Evolutionary conservation across 92 coral and sea anemone species (phyloP).

Genomic region (Heteractis magnifica): DNA sequence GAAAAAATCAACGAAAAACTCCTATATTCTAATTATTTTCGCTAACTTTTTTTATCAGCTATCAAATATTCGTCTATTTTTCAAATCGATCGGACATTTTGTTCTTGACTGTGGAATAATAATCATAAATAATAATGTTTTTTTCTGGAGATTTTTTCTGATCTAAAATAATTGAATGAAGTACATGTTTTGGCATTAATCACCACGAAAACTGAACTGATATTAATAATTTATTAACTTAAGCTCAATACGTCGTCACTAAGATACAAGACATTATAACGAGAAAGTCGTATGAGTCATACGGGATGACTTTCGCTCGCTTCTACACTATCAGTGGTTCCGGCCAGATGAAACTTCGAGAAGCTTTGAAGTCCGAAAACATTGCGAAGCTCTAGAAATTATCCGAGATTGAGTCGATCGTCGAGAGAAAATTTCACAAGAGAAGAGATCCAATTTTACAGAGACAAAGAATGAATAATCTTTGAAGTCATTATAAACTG

Average conservation of each 20-base stretch:
- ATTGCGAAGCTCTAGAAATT: background rate
- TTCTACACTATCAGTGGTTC: background rate
- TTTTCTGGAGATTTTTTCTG: background rate
- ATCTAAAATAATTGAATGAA: background rate
- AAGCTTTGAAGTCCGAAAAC: background rate
- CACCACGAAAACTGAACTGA: background rate
- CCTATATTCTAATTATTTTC: no score
- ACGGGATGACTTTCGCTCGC: background rate
- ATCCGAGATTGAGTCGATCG: background rate
- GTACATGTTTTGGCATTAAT: constrained; percentile 12
- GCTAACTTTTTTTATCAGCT: no score
- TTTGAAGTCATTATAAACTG: no score
- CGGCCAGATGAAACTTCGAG: background rate
- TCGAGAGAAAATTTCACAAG: background rate
- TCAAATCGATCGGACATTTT: no score
- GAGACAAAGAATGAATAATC: no score
- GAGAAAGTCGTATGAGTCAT: background rate
- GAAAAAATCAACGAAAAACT: no score
- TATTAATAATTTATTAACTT: constrained; percentile 1
- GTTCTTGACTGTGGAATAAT: no score
- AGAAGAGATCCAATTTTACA: background rate
- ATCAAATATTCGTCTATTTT: no score
- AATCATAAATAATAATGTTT: background rate
- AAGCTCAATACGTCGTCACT: background rate
- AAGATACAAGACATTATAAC: constrained; percentile 1